Base-by-base conservation (phyloP, 2,888 invertebrate genomes). In the Synergus gifuensis region DNA sequence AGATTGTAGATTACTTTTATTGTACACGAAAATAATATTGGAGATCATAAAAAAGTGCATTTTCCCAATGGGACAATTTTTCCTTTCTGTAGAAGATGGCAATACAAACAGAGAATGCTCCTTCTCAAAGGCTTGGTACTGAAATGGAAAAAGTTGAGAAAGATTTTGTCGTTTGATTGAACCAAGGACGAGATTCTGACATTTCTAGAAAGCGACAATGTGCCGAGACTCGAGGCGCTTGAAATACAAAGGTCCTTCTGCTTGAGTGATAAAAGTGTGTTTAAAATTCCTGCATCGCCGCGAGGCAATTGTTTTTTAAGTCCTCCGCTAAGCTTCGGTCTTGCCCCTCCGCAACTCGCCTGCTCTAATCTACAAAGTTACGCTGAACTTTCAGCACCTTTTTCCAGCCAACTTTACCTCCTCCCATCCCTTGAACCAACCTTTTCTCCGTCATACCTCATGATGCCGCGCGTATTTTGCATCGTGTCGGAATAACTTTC, bases 301-400 rank as follows among this genome's bases (percentile, higher is more conserved):
- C 84, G 79, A 83, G 87, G 86, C 88, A 86, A 90, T 90, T 89
- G 89, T 89, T 89, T 89, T 82, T 86, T 85, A 87, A 88, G 87
- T 87, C 85, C 83, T 81, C 83, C 83, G 84, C 83, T 85, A 83
- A 83, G 84, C 84, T 82, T 79, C 79, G 73, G 77, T 60, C 76
- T 82, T 79, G 67, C 80, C 73, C 66, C 80, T 80, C 76, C 67
- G 79, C 78, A 78, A 58, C 76, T 81, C 79, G 69, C 78, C 79
- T 76, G 78, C 49, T 83, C 88, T 88, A 89, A 89, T 89, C 89
- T 88, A 85, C 83, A 83, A 86, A 88, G 86, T 89, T 88, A 77
- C 83, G 81, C 81, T 77, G 76, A 83, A 86, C 85, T 88, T 86
- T 76, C 62, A 42, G 76, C 63, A 77, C 79, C 76, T 81, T 82